Percentiles rank a stretch among this genome's conserved stretches.
These are phyloP conservation scores for Anolis carolinensis DNA, from an alignment of 2,113 vertebrate genomes.

Conservation along the genomic window DNA sequence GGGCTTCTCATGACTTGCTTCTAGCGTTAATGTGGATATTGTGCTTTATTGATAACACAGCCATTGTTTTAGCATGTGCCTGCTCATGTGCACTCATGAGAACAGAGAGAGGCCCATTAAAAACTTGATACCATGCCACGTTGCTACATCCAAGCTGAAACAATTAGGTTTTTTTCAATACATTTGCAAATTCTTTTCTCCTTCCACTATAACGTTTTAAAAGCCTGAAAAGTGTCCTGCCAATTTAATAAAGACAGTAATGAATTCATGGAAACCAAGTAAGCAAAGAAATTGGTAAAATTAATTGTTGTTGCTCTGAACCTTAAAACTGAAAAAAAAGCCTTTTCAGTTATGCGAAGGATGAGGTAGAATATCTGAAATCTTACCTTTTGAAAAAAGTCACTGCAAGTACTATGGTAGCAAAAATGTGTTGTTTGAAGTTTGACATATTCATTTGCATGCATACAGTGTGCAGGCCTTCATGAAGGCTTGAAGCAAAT, in stretches of 20 bases:
- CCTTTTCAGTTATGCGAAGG: not conserved
- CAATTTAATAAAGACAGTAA: slow-evolving; percentile 52
- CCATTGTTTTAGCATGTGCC: slow-evolving; percentile 45
- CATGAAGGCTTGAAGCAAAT: not conserved
- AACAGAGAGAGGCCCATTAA: slow-evolving; percentile 49
- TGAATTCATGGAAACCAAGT: slow-evolving; percentile 50
- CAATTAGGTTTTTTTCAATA: slow-evolving; percentile 50
- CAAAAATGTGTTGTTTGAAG: not conserved
- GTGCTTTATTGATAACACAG: slow-evolving; percentile 60
- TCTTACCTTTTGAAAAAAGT: not conserved
- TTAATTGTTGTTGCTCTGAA: too few species aligned
- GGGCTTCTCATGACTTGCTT: slow-evolving; percentile 68
- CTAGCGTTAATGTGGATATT: slow-evolving; percentile 75
- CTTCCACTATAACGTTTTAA: slow-evolving; percentile 31
- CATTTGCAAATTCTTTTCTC: slow-evolving; percentile 59
- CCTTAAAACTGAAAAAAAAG: slow-evolving; percentile 29
- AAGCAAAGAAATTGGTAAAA: slow-evolving; percentile 30
- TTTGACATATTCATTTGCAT: not conserved
- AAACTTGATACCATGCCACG: slow-evolving; percentile 52
- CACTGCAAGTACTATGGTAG: not conserved
- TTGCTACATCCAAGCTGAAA: slow-evolving; percentile 43
- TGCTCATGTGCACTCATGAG: slow-evolving; percentile 11
- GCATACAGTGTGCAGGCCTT: not conserved
- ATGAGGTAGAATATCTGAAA: not conserved
- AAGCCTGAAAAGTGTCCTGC: slow-evolving; percentile 57